Percentiles rank a stretch among this genome's conserved stretches.
Conservation (phyloP, 2,113 vertebrate genomes). For the Callionymus lyra region DNA sequence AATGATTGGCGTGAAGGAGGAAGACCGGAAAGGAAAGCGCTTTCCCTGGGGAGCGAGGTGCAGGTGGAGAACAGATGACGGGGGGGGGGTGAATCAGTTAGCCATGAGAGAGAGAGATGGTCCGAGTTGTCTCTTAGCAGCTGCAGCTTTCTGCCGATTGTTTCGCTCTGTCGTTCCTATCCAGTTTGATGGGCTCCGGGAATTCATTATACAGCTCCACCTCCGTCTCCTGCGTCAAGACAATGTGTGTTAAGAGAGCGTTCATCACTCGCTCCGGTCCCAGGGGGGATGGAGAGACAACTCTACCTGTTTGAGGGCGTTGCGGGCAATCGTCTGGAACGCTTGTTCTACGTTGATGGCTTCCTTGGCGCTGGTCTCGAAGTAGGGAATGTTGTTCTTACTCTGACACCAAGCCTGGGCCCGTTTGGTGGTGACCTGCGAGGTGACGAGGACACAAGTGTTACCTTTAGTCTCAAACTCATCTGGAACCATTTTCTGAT, state of each 20-base stretch:
- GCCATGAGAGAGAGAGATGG: conserved; percentile 55
- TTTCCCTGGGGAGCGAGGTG: conserved; percentile 62
- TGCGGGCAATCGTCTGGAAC: conserved; percentile 97
- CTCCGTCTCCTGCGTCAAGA: conserved; percentile 80
- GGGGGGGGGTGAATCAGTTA: conserved; percentile 41
- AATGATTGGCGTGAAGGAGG: conserved; percentile 35
- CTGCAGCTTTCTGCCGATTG: conserved; percentile 86
- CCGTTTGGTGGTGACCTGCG: conserved; percentile 91
- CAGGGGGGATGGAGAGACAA: too few relatives aligned
- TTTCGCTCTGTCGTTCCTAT: conserved; percentile 88
- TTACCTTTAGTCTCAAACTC: too few relatives aligned
- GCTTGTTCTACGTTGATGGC: conserved; percentile 98
- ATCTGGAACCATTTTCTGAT: too few relatives aligned
- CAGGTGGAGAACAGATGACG: conserved; percentile 13
- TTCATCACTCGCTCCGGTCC: too few relatives aligned
- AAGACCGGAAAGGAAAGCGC: conserved; percentile 36
- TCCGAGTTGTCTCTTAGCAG: conserved; percentile 83
- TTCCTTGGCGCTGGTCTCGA: conserved; percentile 98
- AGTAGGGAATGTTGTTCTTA: conserved; percentile 99
- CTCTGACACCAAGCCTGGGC: conserved; percentile 98
- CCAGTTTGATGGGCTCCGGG: conserved; percentile 95
- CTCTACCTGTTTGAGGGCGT: conserved; percentile 94
- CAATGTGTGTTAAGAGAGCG: neutral
- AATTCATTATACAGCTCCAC: conserved; percentile 98
- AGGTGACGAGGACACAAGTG: neutral